Base-by-base conservation (phyloP, 2,797 vertebrate species). In the Pangasius macronema region DNA sequence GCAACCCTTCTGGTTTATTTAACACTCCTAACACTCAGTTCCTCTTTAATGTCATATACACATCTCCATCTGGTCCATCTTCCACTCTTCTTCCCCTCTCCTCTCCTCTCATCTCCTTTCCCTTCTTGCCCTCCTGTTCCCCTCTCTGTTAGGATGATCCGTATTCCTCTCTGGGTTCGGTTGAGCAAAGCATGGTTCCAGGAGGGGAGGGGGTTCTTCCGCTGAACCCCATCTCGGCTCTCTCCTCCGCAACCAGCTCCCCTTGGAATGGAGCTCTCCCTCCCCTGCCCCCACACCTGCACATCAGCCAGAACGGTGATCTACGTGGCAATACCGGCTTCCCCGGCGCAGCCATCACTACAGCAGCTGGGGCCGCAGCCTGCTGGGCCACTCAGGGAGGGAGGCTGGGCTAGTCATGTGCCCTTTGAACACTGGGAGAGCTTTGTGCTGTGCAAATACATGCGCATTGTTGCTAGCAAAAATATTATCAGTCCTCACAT, bases 121-220 rank as follows among this genome's bases (percentile, higher is more conserved):
- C 33, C 39, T 57, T 72, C n/a, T 85, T 27, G 68, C 72, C 82
- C 42, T 61, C 49, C 85, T 83, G 51, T 36, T 83, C 70, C 86
- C 89, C 92, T 93, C 91, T 93, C 89, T 95, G 90, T 93, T 95
- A 97, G 96, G 95, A 97, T 94, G 96, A 95, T 94, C 95, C 96
- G 93, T 94, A 95, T 95, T 94, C 96, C 94, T 94, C 96, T 94
- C 92, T 96, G 95, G 95, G 96, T 96, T 94, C 96, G 93, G 93
- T 95, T 96, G 95, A 96, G 95, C 94, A 94, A 94, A 94, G 95
- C 95, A 93, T 96, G 95, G 95, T 93, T 80, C 91, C 92, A 90
- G 89, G 86, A 87, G 89, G 86, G 75, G 85, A 87, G 77, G 91
- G 89, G 72, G 87, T 80, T 89, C 84, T 85, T 85, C 83, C 86